Evolutionary conservation across 2,888 invertebrate species (phyloP), one percentile per base, ranked within the genome.

Genomic region (Orthosia gothica): DNA sequence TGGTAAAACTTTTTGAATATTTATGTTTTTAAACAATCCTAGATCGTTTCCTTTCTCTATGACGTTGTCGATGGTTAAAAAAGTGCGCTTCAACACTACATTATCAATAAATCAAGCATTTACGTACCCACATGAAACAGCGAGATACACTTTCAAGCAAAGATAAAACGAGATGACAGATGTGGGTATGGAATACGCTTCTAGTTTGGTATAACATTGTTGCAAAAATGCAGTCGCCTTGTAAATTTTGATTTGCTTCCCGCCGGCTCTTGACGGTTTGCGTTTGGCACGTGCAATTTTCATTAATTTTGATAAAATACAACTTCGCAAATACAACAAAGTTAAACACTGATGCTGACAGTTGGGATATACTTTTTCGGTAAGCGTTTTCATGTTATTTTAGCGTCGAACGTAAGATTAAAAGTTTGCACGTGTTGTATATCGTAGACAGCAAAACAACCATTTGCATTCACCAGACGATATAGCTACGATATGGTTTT

Each of bases 211-310:
- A n/a, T n/a, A 91, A 91, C 90, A 91, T 89, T 87, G 85, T 89
- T 87, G 90, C 91, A 91, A 92, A 92, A 92, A 88, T 91, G 93
- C 91, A 90, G 83, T 52, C 57, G 66, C 85, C 87, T 88, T 79
- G 88, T 90, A 89, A 90, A 91, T 93, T 95, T 94, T 93, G 91
- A 93, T 95, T 94, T 93, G 91, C 93, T 95, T 96, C 95, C 95
- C 95, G 95, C 95, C 96, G 95, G 94, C 93, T 91, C 87, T 91
- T 95, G 95, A 95, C 95, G 95, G 96, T 94, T 95, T 94, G 93
- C 91, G 92, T 95, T 96, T 95, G 93, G 96, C 96, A 96, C 96
- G 96, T 96, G 96, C 95, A 94, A 94, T 89, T 95, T 95, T 92
- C 91, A 90, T 88, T 92, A 91, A 86, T 89, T 92, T 91, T 90